Evolutionary conservation across 2,888 invertebrate species (phyloP).

Genomic region (Cenopis cana): DNA sequence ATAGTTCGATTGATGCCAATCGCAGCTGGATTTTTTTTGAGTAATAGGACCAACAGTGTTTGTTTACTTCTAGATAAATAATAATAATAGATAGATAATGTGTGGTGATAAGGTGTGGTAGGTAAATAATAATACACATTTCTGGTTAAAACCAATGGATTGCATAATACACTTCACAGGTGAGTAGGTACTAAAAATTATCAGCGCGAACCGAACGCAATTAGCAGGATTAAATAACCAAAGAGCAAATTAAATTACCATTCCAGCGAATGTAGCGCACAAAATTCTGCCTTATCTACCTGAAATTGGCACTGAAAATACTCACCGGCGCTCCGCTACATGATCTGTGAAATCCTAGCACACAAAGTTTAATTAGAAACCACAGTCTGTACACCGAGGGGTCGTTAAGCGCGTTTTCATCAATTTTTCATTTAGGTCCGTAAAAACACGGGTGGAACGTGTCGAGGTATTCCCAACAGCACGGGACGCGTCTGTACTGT

Average conservation of each 20-base stretch:
- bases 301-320: conserved; percentile 65
- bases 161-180: background rate
- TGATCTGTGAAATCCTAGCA: conserved; percentile 63
- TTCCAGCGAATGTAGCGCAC: conserved; percentile 44
- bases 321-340: conserved; percentile 68
- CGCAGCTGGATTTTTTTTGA: no score
- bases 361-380: conserved; percentile 60
- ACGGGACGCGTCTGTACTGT: conserved; percentile 59
- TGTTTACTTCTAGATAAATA: background rate
- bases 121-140: no score
- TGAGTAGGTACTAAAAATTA: conserved; percentile 21
- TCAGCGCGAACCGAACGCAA: conserved; percentile 45
- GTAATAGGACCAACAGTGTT: background rate
- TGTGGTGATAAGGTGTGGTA: no score
- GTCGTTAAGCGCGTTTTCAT: conserved; percentile 66
- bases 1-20: background rate
- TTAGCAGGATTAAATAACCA: conserved; percentile 49
- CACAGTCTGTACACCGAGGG: conserved; percentile 58
- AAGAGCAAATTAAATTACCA: conserved; percentile 47
- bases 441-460: conserved; percentile 71
- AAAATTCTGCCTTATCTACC: conserved; percentile 58
- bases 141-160: background rate
- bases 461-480: conserved; percentile 45
- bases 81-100: no score
- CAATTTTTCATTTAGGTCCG: conserved; percentile 76